Conservation (phyloP, 1,140 invertebrate species). For the Asobara japonica region DNA sequence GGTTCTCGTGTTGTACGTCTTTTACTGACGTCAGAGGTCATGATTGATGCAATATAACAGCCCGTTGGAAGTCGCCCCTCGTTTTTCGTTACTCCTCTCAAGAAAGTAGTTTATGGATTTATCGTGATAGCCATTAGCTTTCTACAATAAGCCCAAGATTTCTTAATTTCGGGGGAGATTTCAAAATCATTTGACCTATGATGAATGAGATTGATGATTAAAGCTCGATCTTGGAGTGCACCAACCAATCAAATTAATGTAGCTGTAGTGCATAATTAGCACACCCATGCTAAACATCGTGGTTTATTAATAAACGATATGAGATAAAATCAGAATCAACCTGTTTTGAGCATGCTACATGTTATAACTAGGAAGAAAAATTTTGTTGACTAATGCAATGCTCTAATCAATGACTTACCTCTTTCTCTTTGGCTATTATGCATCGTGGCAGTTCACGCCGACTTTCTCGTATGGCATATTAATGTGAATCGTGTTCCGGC, state of each 20-base stretch:
- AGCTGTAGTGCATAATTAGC: neutral
- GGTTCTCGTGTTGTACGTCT: neutral
- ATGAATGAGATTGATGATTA: too few species aligned
- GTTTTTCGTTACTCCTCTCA: too few species aligned
- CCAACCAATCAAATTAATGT: too few species aligned
- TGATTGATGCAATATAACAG: neutral
- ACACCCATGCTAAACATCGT: neutral
- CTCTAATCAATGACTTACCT: conserved; percentile 19
- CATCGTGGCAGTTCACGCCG: neutral
- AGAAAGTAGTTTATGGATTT: too few species aligned
- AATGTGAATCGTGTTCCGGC: conserved; percentile 31
- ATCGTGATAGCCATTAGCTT: too few species aligned
- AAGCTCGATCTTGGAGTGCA: too few species aligned
- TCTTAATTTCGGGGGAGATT: too few species aligned
- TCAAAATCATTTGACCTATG: too few species aligned
- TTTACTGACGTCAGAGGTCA: neutral
- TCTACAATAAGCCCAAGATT: too few species aligned
- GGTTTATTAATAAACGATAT: neutral
- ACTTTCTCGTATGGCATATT: conserved; percentile 26
- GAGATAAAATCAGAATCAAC: conserved; percentile 5
- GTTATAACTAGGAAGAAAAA: neutral
- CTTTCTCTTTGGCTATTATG: conserved; percentile 2
- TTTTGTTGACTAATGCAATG: neutral
- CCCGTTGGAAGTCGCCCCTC: neutral
- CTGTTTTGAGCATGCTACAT: neutral